phyloP scores from a whole-genome alignment of 2,113 vertebrate species.

The Mastomys coucha region DNA sequence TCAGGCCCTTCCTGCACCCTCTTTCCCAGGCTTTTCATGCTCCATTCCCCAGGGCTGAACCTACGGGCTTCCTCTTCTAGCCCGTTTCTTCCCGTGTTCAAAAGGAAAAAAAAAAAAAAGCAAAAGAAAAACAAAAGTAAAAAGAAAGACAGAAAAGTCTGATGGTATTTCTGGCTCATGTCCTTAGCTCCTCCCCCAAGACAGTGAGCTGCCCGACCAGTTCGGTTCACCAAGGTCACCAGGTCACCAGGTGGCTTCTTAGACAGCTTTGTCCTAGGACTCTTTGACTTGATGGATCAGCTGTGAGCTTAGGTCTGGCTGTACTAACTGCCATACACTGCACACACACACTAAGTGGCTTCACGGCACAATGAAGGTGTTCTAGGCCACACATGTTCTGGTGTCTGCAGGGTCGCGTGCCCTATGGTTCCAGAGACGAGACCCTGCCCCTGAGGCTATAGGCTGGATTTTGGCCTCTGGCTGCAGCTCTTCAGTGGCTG shows the following conservation, averaged over 20 bases:
- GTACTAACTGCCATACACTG: fast-evolving
- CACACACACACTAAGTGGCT: too few species aligned
- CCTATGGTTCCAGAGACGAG: background rate
- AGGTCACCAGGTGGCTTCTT: too few species aligned
- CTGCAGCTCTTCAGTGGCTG: fast-evolving
- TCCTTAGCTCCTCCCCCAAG: too few species aligned
- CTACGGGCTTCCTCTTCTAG: background rate
- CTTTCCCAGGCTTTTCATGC: background rate
- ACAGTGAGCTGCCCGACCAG: background rate
- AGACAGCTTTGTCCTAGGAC: background rate
- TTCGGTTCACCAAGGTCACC: too few species aligned
- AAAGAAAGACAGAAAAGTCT: background rate
- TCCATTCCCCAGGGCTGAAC: background rate
- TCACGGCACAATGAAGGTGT: too few species aligned
- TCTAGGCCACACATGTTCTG: background rate
- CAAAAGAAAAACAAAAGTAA: background rate
- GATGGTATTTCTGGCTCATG: fast-evolving
- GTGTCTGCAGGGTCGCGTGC: background rate
- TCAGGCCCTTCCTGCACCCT: background rate
- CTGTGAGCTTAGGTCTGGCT: background rate
- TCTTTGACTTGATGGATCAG: background rate
- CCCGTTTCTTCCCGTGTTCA: background rate
- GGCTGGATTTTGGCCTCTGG: background rate
- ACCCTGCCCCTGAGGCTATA: background rate
- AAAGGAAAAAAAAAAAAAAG: background rate